A percentile compares a stretch with the other conserved stretches of the same genome.
phyloP scores from a whole-genome alignment of 2,797 vertebrate genomes.

The Choloepus didactylus region DNA sequence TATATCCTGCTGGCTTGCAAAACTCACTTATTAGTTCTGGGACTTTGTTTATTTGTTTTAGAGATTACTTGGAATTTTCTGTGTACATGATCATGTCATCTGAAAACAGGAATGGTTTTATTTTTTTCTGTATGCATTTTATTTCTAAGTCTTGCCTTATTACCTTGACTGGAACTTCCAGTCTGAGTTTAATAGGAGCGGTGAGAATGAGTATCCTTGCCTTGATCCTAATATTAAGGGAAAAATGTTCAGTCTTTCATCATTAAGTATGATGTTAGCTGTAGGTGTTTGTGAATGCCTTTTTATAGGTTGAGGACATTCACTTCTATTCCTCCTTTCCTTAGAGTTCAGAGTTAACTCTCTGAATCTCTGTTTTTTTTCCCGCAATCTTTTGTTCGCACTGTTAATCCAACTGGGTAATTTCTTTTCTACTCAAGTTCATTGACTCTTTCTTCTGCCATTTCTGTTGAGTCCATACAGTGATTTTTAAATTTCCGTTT shows the following conservation, averaged over 20 bases:
- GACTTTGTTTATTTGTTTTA: background rate
- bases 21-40: background rate
- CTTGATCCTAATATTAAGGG: too few relatives aligned
- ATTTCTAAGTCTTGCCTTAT: slow-evolving; percentile 27
- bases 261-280: background rate
- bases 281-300: background rate
- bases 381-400: background rate
- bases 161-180: background rate
- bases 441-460: background rate
- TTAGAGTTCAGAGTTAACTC: background rate
- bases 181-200: too few relatives aligned
- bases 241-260: too few relatives aligned
- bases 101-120: background rate
- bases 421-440: background rate
- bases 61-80: background rate
- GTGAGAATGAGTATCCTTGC: too few relatives aligned
- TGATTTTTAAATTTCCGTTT: background rate
- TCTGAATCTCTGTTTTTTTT: background rate
- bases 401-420: background rate
- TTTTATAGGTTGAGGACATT: background rate
- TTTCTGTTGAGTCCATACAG: background rate
- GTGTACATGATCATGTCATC: background rate
- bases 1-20: background rate
- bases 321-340: background rate
- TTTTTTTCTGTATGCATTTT: slow-evolving; percentile 23